phyloP scores from a whole-genome alignment of 2,888 invertebrate genomes.

The Apotomis capreana region DNA sequence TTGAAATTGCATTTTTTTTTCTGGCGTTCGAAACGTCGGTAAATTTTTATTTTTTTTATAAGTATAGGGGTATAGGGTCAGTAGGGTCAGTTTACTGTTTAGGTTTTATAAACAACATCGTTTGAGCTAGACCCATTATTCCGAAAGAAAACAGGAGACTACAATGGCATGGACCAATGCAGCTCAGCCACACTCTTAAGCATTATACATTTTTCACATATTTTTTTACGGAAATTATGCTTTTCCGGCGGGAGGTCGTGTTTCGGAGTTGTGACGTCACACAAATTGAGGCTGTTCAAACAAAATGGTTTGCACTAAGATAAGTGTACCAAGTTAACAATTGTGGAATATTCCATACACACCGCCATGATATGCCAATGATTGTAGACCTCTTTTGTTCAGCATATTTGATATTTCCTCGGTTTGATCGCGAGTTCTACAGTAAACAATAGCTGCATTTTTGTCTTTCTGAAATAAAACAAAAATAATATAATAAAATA shows the following conservation, averaged over 20 bases:
- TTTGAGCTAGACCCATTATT: too few species aligned
- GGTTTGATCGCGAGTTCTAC: conserved; percentile 95
- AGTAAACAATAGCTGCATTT: conserved; percentile 96
- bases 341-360: conserved; percentile 44
- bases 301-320: neutral
- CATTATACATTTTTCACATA: too few species aligned
- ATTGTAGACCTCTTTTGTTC: conserved; percentile 87
- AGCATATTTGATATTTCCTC: conserved; percentile 92
- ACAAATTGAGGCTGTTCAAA: conserved; percentile 5
- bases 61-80: too few species aligned
- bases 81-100: too few species aligned
- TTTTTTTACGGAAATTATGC: neutral
- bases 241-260: neutral
- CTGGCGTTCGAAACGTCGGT: too few species aligned
- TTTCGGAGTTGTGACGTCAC: neutral
- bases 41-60: too few species aligned
- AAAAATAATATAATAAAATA: conserved; percentile 1
- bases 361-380: conserved; percentile 96
- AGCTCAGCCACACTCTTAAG: too few species aligned
- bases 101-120: too few species aligned
- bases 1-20: too few species aligned
- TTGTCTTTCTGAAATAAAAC: conserved; percentile 73
- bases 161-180: too few species aligned
- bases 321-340: neutral
- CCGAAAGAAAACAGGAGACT: too few species aligned